These are phyloP conservation scores for Passer domesticus DNA, from an alignment of 2,113 vertebrate species.

Conservation along the genomic window DNA sequence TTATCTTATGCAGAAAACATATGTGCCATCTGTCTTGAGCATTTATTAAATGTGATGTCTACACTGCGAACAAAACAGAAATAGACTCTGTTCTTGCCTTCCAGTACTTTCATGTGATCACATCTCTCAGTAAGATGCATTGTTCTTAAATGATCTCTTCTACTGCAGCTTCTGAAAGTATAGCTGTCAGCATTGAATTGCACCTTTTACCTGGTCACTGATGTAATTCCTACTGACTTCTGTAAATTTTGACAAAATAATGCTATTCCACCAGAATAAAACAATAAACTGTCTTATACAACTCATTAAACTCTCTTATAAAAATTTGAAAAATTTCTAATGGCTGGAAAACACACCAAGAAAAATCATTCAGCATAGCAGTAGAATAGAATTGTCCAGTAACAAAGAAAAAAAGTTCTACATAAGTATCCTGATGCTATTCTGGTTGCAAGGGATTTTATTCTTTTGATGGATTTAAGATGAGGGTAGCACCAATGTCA, in stretches of 20 bases:
- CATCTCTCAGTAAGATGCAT: neutral
- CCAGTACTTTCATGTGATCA: neutral
- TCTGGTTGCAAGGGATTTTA: neutral
- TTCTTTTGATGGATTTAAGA: constrained; percentile 3
- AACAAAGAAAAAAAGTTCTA: neutral
- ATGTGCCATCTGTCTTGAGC: neutral
- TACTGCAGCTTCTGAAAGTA: neutral
- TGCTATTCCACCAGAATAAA: neutral
- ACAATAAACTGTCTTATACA: neutral
- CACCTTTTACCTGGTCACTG: neutral
- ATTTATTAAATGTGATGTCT: neutral
- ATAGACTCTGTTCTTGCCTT: neutral
- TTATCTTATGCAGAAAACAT: neutral
- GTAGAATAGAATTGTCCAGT: neutral
- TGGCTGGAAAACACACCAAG: neutral
- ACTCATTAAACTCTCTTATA: neutral
- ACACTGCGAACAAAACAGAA: neutral
- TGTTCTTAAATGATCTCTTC: neutral
- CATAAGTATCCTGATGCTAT: neutral
- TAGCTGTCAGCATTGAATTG: neutral
- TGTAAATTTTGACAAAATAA: neutral
- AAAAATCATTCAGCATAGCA: neutral
- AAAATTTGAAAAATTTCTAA: neutral
- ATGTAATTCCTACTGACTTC: neutral
- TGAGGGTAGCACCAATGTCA: neutral